Percentiles rank a stretch among this genome's conserved stretches.
These are phyloP conservation scores for Cisticola juncidis DNA, from an alignment of 2,113 vertebrate species.

Conservation along the genomic window DNA sequence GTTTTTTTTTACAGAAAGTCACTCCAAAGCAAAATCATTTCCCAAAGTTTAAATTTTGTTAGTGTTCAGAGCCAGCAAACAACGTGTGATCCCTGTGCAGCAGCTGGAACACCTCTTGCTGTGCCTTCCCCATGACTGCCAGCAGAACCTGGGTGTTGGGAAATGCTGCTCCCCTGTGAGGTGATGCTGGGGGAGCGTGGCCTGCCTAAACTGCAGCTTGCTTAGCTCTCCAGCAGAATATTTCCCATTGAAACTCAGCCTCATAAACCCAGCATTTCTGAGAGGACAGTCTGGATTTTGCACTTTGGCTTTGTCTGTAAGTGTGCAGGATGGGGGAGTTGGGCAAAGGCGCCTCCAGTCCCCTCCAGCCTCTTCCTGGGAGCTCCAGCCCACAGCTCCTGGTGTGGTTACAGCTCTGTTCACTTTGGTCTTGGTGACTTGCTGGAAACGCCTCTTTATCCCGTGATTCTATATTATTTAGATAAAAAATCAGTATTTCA, in stretches of 20 bases:
- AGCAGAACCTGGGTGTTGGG: background rate
- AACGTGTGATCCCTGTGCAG: background rate
- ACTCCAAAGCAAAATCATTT: background rate
- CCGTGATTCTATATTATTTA: background rate
- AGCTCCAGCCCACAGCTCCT: background rate
- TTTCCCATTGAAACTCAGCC: background rate
- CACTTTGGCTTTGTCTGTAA: background rate
- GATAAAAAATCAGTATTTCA: background rate
- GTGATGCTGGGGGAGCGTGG: background rate
- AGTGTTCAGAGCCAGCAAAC: background rate
- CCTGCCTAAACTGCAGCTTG: background rate
- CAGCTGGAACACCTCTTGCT: background rate
- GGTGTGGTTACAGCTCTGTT: background rate
- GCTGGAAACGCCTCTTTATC: background rate
- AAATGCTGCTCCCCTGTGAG: background rate
- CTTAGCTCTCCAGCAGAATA: background rate
- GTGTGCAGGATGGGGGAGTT: rapidly evolving
- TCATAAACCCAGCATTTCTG: background rate
- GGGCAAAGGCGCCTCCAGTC: background rate
- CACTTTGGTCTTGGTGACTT: background rate
- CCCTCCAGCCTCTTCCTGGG: background rate
- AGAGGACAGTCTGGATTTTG: background rate
- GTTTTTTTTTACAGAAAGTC: background rate
- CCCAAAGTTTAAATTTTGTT: background rate
- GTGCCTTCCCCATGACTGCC: background rate